phyloP scores from a whole-genome alignment of 2,113 vertebrate species.

The Microtus pennsylvanicus region DNA sequence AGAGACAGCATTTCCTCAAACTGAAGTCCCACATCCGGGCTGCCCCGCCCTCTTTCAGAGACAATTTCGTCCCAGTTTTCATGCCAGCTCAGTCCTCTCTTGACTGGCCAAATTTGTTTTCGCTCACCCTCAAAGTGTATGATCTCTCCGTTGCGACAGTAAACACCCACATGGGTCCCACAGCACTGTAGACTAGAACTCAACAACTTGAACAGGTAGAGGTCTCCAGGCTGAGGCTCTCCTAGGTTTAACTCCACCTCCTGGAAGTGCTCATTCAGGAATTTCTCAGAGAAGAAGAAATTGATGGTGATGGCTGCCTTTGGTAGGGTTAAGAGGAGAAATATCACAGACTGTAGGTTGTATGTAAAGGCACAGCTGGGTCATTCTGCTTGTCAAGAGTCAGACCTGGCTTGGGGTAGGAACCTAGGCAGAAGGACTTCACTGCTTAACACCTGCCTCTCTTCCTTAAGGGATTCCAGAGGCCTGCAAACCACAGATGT shows the following conservation, averaged over 20 bases:
- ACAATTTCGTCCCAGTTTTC: too few relatives aligned
- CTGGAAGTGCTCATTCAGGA: slow-evolving; percentile 23
- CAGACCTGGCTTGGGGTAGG: background rate
- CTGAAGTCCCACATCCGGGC: too few relatives aligned
- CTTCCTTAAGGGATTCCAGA: background rate
- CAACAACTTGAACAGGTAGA: slow-evolving; percentile 69
- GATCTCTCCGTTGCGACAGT: slow-evolving; percentile 25
- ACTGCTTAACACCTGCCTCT: background rate
- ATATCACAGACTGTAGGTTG: background rate
- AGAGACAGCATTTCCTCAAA: too few relatives aligned
- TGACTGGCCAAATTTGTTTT: too few relatives aligned
- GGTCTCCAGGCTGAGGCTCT: slow-evolving; percentile 28
- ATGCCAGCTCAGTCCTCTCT: too few relatives aligned
- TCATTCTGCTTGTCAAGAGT: background rate
- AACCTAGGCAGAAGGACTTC: background rate
- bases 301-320: background rate
- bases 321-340: background rate
- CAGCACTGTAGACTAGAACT: background rate
- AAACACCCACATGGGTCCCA: slow-evolving; percentile 1
- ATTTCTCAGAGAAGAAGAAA: slow-evolving; percentile 55
- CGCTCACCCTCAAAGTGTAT: slow-evolving; percentile 63
- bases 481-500: too few relatives aligned
- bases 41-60: too few relatives aligned
- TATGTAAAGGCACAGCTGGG: background rate
- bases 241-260: background rate